A percentile compares a stretch with the other conserved stretches of the same genome.
These are phyloP conservation scores for Sarcophaga peregrina DNA, from an alignment of 1,140 invertebrate genomes.

Conservation along the genomic window DNA sequence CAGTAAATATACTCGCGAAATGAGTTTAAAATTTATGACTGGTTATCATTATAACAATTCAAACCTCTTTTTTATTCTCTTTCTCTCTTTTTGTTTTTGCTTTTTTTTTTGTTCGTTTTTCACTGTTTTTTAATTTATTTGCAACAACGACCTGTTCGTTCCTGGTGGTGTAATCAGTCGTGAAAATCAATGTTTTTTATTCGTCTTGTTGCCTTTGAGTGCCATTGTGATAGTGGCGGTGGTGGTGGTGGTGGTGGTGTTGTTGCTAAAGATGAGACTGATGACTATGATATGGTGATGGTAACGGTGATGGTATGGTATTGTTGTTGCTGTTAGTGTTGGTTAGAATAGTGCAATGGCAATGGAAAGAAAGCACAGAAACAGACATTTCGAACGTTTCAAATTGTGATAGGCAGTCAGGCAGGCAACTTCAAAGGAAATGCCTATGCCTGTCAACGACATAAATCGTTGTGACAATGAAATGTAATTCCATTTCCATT, in stretches of 20 bases:
- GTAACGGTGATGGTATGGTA: no score
- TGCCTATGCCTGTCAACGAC: conserved; percentile 64
- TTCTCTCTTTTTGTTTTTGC: neutral
- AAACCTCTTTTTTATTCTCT: conserved; percentile 12
- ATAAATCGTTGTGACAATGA: conserved; percentile 63
- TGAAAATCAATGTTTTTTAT: conserved; percentile 43
- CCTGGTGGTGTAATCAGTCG: conserved; percentile 39
- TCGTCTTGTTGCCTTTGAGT: no score
- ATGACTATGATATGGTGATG: conserved; percentile 7
- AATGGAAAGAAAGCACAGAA: neutral
- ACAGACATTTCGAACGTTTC: neutral
- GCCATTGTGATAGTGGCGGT: conserved; percentile 27
- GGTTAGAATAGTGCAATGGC: no score
- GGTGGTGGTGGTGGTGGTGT: neutral
- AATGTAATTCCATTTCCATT: conserved; percentile 53
- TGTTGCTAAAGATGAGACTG: no score
- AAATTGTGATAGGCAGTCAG: conserved; percentile 31
- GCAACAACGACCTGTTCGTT: conserved; percentile 30
- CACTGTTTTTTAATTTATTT: neutral
- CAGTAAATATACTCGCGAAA: neutral
- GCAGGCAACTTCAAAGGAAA: conserved; percentile 60
- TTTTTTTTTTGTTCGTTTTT: neutral
- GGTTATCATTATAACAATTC: conserved; percentile 35
- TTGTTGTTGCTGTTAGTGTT: no score
- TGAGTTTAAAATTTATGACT: conserved; percentile 33